Evolutionary conservation across 2,888 invertebrate species (phyloP).

Genomic region (Mimumesa dahlbomi): DNA sequence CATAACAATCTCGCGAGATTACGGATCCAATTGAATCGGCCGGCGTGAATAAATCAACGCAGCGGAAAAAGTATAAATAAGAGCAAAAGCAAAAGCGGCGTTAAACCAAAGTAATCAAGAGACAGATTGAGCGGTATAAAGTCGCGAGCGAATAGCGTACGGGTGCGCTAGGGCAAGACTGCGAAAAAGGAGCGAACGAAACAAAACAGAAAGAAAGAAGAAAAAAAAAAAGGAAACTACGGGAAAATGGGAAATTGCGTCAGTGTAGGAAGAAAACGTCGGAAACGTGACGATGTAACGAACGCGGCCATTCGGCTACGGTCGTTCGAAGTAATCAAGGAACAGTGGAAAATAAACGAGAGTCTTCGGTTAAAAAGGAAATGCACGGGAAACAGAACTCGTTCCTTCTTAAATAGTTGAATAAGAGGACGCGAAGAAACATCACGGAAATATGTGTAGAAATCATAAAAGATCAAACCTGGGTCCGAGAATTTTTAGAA

Average conservation of each 20-base stretch:
- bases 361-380: slow-evolving; percentile 24
- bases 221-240: slow-evolving; percentile 7
- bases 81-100: not conserved
- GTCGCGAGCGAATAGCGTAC: too few species aligned
- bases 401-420: slow-evolving; percentile 6
- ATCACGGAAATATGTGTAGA: too few species aligned
- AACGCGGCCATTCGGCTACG: slow-evolving; percentile 12
- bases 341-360: slow-evolving; percentile 34
- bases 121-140: slow-evolving; percentile 33
- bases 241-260: slow-evolving; percentile 1
- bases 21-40: not conserved
- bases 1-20: too few species aligned
- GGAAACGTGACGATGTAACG: slow-evolving; percentile 36
- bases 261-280: slow-evolving; percentile 3
- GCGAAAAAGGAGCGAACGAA: too few species aligned
- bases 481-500: not conserved
- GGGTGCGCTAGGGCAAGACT: too few species aligned
- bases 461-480: too few species aligned
- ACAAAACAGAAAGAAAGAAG: not conserved
- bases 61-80: too few species aligned
- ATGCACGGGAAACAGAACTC: not conserved
- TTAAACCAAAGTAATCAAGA: slow-evolving; percentile 41
- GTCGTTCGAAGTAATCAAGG: slow-evolving; percentile 41
- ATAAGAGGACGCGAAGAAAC: not conserved
- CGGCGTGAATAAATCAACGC: not conserved